phyloP scores from a whole-genome alignment of 2,113 vertebrate genomes.

The Amia ocellicauda region DNA sequence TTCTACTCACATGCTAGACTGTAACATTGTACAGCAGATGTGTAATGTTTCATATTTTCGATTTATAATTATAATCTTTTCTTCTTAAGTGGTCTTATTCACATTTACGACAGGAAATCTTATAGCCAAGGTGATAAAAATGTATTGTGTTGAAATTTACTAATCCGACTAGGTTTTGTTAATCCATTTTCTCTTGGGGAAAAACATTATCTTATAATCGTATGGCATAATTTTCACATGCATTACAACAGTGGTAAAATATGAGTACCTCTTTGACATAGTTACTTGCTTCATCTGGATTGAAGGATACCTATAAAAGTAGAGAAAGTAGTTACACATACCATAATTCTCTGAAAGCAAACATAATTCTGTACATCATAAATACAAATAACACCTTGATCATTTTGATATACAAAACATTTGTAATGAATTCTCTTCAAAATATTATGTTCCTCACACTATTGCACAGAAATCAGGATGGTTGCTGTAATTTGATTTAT shows the following conservation, averaged over 20 bases:
- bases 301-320: constrained; percentile 54
- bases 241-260: not conserved
- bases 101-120: not conserved
- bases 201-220: not conserved
- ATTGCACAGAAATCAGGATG: too few relatives aligned
- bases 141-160: too few relatives aligned
- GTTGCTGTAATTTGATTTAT: too few relatives aligned
- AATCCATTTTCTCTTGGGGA: too few relatives aligned
- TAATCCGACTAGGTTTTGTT: too few relatives aligned
- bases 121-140: too few relatives aligned
- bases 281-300: constrained; percentile 57
- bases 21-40: not conserved
- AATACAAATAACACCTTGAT: not conserved
- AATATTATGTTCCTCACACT: too few relatives aligned
- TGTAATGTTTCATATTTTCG: too few relatives aligned
- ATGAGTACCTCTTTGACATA: constrained; percentile 65
- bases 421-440: too few relatives aligned
- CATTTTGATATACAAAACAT: too few relatives aligned
- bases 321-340: constrained; percentile 3
- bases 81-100: not conserved
- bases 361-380: not conserved
- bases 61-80: too few relatives aligned
- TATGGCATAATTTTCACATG: not conserved
- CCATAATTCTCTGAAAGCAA: too few relatives aligned
- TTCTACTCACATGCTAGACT: not conserved